Base-by-base conservation (phyloP, 2,888 invertebrate genomes). In the Drosophila monieri region DNA sequence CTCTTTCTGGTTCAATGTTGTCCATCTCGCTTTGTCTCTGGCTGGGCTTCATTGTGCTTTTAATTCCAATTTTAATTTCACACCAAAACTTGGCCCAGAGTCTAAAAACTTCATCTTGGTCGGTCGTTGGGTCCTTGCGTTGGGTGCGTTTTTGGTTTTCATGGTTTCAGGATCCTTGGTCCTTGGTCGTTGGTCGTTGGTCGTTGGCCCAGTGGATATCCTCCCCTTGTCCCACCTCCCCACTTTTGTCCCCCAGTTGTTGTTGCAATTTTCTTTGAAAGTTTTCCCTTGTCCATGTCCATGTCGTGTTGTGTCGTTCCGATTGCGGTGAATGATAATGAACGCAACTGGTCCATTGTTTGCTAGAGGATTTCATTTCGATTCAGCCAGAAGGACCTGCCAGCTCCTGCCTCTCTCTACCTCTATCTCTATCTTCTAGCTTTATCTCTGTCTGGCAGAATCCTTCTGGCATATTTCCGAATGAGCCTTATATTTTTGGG, bases 61-160 rank as follows among this genome's bases (percentile, higher is more conserved):
- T 85, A 80, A 81, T 85, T 76, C 64, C 76, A 76, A 80, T 73
- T 78, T 72, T 66, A 74, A 74, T 81, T 80, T 81, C 74, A 81
- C 81, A 85, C 76, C 74, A 73, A 78, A 85, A 81, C 73, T 85
- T 68, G 49, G 52, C n/a, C 59, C 48, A 41, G 35, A 52, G 51
- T 46, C 53, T 49, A 41, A 46, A 41, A 37, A 25, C 48, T 47
- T 35, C 54, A 35, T n/a, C n/a, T 54, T 43, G 54, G 54, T 21
- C 14, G 32, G 37, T 43, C 23, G 37, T 12, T 39, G 30, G 32
- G 27, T 27, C 27, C 27, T 32, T 32, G 32, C n/a, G 32, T 35
- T 32, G 32, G 32, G 32, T 35, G 6, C 35, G 35, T 6, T 35
- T 35, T 35, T 35, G 35, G 35, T 35, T 35, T 35, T 35, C 35